phyloP scores from a whole-genome alignment of 2,797 vertebrate genomes.

The Morelia viridis region DNA sequence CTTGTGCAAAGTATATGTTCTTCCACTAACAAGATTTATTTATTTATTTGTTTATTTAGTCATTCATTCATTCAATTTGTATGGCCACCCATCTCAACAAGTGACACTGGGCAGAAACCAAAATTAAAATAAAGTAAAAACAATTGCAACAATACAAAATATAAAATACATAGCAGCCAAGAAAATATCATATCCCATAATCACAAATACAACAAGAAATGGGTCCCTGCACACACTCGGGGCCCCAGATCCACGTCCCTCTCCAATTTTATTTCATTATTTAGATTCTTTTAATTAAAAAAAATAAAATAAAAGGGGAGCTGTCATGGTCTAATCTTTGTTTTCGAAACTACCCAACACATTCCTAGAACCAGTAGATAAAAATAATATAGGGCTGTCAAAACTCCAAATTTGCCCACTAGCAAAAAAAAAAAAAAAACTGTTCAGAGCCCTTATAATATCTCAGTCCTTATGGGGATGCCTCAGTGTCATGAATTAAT shows the following conservation, averaged over 20 bases:
- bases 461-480: background rate
- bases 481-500: background rate
- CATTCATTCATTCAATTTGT: background rate
- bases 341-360: background rate
- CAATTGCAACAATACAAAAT: background rate
- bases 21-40: no score
- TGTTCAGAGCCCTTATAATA: background rate
- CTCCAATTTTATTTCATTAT: background rate
- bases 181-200: background rate
- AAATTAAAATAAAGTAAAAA: background rate
- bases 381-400: background rate
- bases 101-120: background rate
- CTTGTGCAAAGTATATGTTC: no score
- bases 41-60: no score
- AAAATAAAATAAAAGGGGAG: background rate
- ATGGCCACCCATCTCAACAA: background rate
- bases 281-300: background rate
- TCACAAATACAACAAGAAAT: background rate
- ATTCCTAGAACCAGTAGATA: background rate
- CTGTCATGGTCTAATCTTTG: background rate
- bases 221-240: background rate
- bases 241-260: background rate
- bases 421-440: background rate
- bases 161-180: background rate
- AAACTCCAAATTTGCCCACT: background rate